Base-by-base conservation (phyloP, 1,140 invertebrate genomes). In the Ceratina australensis region DNA sequence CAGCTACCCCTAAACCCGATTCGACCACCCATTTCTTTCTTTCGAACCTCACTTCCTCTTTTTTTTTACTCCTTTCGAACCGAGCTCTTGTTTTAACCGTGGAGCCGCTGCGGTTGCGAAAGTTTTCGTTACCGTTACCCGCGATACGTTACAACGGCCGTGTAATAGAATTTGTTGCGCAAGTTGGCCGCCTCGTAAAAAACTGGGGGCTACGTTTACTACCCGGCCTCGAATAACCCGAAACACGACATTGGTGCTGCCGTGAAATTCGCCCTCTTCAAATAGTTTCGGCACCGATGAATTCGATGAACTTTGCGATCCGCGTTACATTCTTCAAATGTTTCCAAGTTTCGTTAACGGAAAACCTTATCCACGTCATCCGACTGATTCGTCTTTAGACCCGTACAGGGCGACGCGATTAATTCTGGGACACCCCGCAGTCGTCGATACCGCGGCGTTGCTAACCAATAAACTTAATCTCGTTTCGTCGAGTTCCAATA, bases 171-270 rank as follows among this genome's bases (percentile, higher is more conserved):
- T 80, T 80, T 64, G 78, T 83, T 60, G 65, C 59, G 3, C 24
- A 83, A 83, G 68, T 84, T 80, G 42, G 47, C 71, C 61, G 63
- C 18, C 52, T 60, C 71, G 77, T 65, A 74, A 79, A 79, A 78
- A 78, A 74, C 63, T 18, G 22, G 20, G 15, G 20, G 54, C 52
- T 26, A 22, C 26, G 61, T 63, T 73, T 63, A 64, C 71, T 57
- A 12, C 42, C 28, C 57, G n/a, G 28, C 20, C 10, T 59, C 22
- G 57, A 59, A 59, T 24, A 3, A 12, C 52, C 5, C 52, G 57
- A 26, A 16, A 24, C 57, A 20, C 24, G 20, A 7, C 20, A n/a
- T 22, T 22, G 5, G 50, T 22, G n/a, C 24, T 16, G 3, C 60
- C 47, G 42, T 49, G 57, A 71, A 71, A 71, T 1, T 3, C 15